Conservation (phyloP, 2,797 vertebrate genomes). For the Ctenopoma multispine region DNA sequence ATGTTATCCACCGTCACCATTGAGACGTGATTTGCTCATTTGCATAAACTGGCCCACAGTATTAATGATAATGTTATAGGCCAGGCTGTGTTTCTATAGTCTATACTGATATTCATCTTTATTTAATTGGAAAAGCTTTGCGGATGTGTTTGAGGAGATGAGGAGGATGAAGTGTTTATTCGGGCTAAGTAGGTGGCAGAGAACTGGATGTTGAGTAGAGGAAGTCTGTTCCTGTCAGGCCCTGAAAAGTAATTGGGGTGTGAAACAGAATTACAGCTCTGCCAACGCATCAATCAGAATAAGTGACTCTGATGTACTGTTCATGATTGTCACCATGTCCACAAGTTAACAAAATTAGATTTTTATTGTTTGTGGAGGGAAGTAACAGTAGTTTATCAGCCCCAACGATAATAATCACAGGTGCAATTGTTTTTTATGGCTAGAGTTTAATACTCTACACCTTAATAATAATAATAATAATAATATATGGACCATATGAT, state of each 20-base stretch:
- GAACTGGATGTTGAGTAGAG: not conserved
- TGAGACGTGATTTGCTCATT: too few relatives aligned
- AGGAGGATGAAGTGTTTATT: constrained; percentile 31
- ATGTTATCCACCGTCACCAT: too few relatives aligned
- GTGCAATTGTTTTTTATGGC: too few relatives aligned
- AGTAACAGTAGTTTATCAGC: not conserved
- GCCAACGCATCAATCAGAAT: constrained; percentile 63
- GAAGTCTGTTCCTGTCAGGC: constrained; percentile 27
- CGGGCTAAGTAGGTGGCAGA: not conserved
- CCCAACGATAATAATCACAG: not conserved
- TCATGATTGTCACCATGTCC: not conserved
- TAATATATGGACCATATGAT: too few relatives aligned
- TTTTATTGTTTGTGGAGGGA: not conserved
- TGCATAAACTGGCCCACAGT: too few relatives aligned
- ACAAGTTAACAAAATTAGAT: not conserved
- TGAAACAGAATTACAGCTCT: constrained; percentile 70
- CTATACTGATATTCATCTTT: too few relatives aligned
- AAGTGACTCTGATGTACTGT: constrained; percentile 16
- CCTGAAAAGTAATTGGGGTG: constrained; percentile 58
- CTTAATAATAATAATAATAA: too few relatives aligned
- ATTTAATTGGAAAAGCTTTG: too few relatives aligned
- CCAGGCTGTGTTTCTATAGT: too few relatives aligned
- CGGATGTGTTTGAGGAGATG: not conserved
- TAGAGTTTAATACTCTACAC: too few relatives aligned
- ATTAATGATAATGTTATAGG: too few relatives aligned